A percentile compares a stretch with the other conserved stretches of the same genome.
phyloP scores from a whole-genome alignment of 1,140 invertebrate genomes.

The Ctenoplectra terminalis region DNA sequence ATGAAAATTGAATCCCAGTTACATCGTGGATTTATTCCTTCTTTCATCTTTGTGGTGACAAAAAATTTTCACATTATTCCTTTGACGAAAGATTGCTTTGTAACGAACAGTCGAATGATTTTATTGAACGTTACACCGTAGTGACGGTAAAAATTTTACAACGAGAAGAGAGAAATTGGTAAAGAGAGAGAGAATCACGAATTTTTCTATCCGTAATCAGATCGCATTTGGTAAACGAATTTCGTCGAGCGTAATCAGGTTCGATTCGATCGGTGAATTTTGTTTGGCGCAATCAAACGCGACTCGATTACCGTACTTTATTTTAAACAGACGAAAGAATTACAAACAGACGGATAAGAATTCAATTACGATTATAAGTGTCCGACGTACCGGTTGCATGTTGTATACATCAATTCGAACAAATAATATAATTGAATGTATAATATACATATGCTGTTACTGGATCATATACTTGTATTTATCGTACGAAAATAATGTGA shows the following conservation, averaged over 20 bases:
- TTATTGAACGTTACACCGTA: not conserved
- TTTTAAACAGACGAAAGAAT: not conserved
- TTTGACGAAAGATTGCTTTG: not conserved
- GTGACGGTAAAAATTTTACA: not conserved
- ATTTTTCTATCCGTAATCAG: conserved; percentile 4
- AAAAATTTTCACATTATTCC: no score
- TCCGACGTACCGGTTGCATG: no score
- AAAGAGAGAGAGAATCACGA: not conserved
- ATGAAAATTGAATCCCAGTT: not conserved
- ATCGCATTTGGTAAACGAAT: not conserved
- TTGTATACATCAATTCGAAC: no score
- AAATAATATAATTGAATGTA: no score
- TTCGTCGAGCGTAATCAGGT: conserved; percentile 9
- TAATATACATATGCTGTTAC: no score
- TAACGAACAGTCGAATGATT: not conserved
- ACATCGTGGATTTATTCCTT: not conserved
- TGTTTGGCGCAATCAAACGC: not conserved
- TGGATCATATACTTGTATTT: no score
- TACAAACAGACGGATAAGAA: not conserved
- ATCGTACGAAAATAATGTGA: no score
- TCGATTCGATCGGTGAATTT: not conserved
- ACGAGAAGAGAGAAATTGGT: no score
- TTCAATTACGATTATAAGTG: not conserved
- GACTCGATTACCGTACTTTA: not conserved
- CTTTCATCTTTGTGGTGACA: not conserved